These are phyloP conservation scores for Solea solea DNA, from an alignment of 2,113 vertebrate species.

Conservation along the genomic window DNA sequence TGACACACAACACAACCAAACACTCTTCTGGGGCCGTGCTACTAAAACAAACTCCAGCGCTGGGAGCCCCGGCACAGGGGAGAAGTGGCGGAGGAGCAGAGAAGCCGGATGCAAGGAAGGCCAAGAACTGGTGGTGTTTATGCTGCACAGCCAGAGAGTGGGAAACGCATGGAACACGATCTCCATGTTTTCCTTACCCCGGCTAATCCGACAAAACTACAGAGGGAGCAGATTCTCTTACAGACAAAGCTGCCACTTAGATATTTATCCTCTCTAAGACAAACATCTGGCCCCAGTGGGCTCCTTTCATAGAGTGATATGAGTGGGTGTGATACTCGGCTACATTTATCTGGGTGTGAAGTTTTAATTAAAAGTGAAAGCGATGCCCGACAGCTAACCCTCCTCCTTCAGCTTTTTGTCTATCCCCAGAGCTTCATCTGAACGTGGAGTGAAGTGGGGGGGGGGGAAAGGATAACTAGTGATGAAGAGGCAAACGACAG, in stretches of 20 bases:
- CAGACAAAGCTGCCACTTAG: slow-evolving; percentile 79
- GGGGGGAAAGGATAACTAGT: slow-evolving; percentile 10
- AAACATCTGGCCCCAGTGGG: slow-evolving; percentile 75
- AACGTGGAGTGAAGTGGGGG: slow-evolving; percentile 9
- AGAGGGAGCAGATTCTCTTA: slow-evolving; percentile 78
- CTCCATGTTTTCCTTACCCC: slow-evolving; percentile 77
- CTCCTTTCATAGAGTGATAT: slow-evolving; percentile 57
- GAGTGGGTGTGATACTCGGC: slow-evolving; percentile 61
- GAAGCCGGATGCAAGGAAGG: slow-evolving; percentile 66
- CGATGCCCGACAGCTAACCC: slow-evolving; percentile 53
- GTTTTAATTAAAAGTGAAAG: slow-evolving; percentile 84
- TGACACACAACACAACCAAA: slow-evolving; percentile 80
- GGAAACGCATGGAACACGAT: slow-evolving; percentile 76
- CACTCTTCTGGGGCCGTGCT: slow-evolving; percentile 69
- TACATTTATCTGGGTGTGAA: slow-evolving; percentile 76
- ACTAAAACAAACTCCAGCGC: slow-evolving; percentile 75
- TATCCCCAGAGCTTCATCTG: slow-evolving; percentile 44
- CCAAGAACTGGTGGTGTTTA: slow-evolving; percentile 72
- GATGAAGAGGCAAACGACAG: slow-evolving; percentile 15
- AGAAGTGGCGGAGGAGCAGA: slow-evolving; percentile 51
- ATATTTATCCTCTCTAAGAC: slow-evolving; percentile 79
- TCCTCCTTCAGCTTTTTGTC: slow-evolving; percentile 33
- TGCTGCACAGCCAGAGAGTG: slow-evolving; percentile 69
- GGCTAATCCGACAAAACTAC: slow-evolving; percentile 79
- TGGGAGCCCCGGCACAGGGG: slow-evolving; percentile 48